Percentiles rank a stretch among this genome's conserved stretches.
Conservation (phyloP, 2,888 invertebrate species). For the Drosophila robusta region DNA sequence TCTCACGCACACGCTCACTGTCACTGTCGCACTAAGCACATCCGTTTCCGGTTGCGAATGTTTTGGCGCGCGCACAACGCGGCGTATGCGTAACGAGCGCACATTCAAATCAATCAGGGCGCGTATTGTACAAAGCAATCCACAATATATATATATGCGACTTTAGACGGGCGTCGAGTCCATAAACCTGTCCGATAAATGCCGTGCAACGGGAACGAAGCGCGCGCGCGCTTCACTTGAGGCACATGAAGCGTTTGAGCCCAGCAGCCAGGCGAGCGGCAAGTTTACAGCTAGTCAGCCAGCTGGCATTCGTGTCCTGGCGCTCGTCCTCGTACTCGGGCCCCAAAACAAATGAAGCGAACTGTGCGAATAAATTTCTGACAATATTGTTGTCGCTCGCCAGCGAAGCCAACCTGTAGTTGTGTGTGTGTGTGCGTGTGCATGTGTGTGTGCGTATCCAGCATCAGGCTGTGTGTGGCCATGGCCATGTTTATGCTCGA, state of each 20-base stretch:
- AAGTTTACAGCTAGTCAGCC: slow-evolving; percentile 57
- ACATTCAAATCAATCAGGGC: slow-evolving; percentile 74
- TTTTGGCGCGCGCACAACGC: slow-evolving; percentile 67
- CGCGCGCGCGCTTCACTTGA: slow-evolving; percentile 75
- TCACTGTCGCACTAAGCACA: slow-evolving; percentile 62
- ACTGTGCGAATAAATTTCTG: slow-evolving; percentile 63
- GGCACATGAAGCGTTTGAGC: slow-evolving; percentile 77
- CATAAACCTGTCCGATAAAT: slow-evolving; percentile 17
- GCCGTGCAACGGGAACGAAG: slow-evolving; percentile 31
- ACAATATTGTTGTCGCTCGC: slow-evolving; percentile 53
- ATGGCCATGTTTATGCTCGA: slow-evolving; percentile 32
- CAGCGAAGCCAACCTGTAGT: slow-evolving; percentile 49
- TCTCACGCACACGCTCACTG: slow-evolving; percentile 16
- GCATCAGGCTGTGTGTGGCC: slow-evolving; percentile 29
- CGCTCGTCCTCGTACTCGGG: slow-evolving; percentile 49
- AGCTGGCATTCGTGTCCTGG: slow-evolving; percentile 40
- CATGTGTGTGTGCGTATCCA: slow-evolving; percentile 2
- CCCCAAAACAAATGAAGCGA: slow-evolving; percentile 80
- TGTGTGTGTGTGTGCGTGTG: slow-evolving; percentile 6
- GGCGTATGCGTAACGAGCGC: slow-evolving; percentile 74
- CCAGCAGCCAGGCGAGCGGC: slow-evolving; percentile 62
- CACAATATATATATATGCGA: background rate
- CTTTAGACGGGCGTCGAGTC: slow-evolving; percentile 1
- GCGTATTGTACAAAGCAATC: slow-evolving; percentile 56
- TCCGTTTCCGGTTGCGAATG: slow-evolving; percentile 67